Evolutionary conservation across 2,888 invertebrate genomes (phyloP).

Genomic region (Carpatolechia fugitivella): DNA sequence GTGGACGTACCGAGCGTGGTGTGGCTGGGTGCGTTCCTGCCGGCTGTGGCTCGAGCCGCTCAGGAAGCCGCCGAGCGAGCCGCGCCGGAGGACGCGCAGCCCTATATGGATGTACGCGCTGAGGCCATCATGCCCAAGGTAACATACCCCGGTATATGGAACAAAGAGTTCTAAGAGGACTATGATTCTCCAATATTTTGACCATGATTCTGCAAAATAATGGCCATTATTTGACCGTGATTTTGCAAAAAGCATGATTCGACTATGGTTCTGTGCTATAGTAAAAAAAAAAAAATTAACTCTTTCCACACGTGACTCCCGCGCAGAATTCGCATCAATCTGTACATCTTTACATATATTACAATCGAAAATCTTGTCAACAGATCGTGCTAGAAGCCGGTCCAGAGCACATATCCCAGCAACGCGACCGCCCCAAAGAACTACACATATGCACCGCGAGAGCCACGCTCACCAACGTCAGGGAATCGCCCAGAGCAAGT

Average conservation of each 20-base stretch:
- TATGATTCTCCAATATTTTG: too few species aligned
- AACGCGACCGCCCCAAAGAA: conserved; percentile 92
- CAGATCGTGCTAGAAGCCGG: conserved; percentile 89
- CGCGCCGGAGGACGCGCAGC: conserved; percentile 23
- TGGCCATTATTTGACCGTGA: too few species aligned
- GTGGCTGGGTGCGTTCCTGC: conserved; percentile 96
- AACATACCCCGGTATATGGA: too few species aligned
- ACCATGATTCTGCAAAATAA: too few species aligned
- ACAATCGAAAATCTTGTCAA: too few species aligned
- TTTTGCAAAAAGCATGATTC: too few species aligned
- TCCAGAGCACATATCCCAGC: conserved; percentile 87
- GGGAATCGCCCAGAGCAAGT: conserved; percentile 66
- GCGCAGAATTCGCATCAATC: neutral
- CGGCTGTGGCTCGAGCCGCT: conserved; percentile 90
- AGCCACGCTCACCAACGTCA: conserved; percentile 81
- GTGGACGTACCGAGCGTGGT: conserved; percentile 93
- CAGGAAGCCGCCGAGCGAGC: conserved; percentile 48
- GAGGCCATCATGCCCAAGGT: conserved; percentile 97
- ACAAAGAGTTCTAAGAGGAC: too few species aligned
- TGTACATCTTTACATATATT: neutral
- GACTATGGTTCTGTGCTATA: too few species aligned
- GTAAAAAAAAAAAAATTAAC: too few species aligned
- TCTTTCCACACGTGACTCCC: too few species aligned
- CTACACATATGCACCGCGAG: conserved; percentile 91
- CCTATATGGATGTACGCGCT: conserved; percentile 90